phyloP scores from a whole-genome alignment of 1,140 invertebrate species.

The Dendrolimus kikuchii region DNA sequence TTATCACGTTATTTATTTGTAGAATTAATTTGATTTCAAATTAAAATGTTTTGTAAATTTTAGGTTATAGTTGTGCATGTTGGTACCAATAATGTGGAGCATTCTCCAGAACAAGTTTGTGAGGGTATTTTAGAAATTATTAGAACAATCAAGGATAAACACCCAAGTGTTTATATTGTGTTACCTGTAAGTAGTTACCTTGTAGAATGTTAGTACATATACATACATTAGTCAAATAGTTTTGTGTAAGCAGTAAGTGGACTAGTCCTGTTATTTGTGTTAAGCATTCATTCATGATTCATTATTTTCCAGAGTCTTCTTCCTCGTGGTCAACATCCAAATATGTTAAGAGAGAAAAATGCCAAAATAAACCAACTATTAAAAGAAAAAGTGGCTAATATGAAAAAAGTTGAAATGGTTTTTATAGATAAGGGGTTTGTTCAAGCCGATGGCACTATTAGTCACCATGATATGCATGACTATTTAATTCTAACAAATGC shows the following conservation, averaged over 20 bases:
- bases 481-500: slow-evolving; percentile 88
- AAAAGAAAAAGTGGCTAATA: slow-evolving; percentile 73
- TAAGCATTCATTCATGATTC: slow-evolving; percentile 13
- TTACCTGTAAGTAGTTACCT: slow-evolving; percentile 80
- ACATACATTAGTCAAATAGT: no score
- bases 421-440: slow-evolving; percentile 84
- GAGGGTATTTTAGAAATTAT: slow-evolving; percentile 87
- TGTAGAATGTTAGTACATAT: background rate
- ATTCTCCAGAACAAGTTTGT: slow-evolving; percentile 83
- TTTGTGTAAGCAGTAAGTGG: no score
- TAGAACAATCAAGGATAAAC: slow-evolving; percentile 80
- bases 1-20: slow-evolving; percentile 4
- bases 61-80: slow-evolving; percentile 89
- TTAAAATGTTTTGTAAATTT: slow-evolving; percentile 17
- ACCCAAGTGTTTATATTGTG: slow-evolving; percentile 85
- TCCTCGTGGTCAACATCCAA: slow-evolving; percentile 87
- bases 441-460: slow-evolving; percentile 84
- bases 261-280: background rate
- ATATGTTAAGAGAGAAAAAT: slow-evolving; percentile 84
- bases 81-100: slow-evolving; percentile 89
- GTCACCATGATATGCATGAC: slow-evolving; percentile 91
- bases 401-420: slow-evolving; percentile 79
- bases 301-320: slow-evolving; percentile 81
- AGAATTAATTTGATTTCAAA: slow-evolving; percentile 6
- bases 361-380: slow-evolving; percentile 81